phyloP scores from a whole-genome alignment of 2,797 vertebrate species.

The Neopelma chrysocephalum region DNA sequence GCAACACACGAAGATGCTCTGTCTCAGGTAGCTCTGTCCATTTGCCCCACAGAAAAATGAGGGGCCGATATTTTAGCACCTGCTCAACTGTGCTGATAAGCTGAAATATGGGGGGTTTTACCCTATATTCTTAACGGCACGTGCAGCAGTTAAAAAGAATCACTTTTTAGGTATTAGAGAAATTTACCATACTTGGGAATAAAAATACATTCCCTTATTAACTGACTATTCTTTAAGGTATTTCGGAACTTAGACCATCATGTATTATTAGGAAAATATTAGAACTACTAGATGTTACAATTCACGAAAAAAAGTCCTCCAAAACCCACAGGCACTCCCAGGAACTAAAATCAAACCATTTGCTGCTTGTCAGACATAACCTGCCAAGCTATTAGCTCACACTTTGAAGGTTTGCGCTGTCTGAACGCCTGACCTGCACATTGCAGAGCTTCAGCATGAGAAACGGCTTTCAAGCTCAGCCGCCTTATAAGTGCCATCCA shows the following conservation, averaged over 20 bases:
- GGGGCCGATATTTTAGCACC: not conserved
- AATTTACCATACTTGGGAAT: not conserved
- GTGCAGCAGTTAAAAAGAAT: not conserved
- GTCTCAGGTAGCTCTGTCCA: not conserved
- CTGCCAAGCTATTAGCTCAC: not conserved
- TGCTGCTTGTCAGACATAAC: not conserved
- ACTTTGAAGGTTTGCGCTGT: not conserved
- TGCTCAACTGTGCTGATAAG: not conserved
- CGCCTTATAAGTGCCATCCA: slow-evolving; percentile 39
- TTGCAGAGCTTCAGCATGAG: not conserved
- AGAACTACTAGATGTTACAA: not conserved
- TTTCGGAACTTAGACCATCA: not conserved
- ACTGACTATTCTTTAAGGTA: not conserved
- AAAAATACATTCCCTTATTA: not conserved
- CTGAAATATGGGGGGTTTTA: not conserved
- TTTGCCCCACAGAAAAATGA: not conserved
- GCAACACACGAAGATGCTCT: not conserved
- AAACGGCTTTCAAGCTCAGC: slow-evolving; percentile 34
- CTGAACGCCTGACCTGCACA: slow-evolving; percentile 1
- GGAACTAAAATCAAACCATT: not conserved
- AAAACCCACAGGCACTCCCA: not conserved
- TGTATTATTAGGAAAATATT: not conserved
- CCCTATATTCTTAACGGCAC: not conserved
- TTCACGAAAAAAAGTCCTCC: not conserved
- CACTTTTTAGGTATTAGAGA: not conserved